Base-by-base conservation (phyloP, 2,888 invertebrate species). In the Saturnia japonica region DNA sequence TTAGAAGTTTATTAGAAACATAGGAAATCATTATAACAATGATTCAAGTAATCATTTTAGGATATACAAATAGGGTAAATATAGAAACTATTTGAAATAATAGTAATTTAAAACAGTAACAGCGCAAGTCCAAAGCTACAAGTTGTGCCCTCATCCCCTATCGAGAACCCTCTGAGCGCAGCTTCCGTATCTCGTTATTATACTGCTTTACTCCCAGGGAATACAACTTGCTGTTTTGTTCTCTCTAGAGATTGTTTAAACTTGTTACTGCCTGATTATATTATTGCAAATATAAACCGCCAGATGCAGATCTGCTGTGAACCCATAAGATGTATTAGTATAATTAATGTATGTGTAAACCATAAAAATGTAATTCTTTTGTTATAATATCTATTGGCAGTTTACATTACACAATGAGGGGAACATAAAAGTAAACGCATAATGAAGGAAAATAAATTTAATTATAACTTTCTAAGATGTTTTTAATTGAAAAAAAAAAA, bases 181-280 rank as follows among this genome's bases (percentile, higher is more conserved):
- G 77, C 77, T 81, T 78, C 77, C 80, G 81, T 78, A 80, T 80
- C 80, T 83, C 80, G 83, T 89, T 87, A 86, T 82, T 84, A 86
- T 87, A 82, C 83, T 90, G 90, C 90, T 90, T 86, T 86, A 77
- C 82, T 83, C 85, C 76, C 74, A 75, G 82, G 87, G 82, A 82
- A 79, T 79, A 82, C 81, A 79, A 69, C 34, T 69, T 69, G 64
- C 60, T 67, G 69, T 71, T 69, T 71, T 67, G 71, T 71, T 71
- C 19, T 64, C 42, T 60, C 60, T 34, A 25, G 43, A 67, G 67
- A 40, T 43, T 28, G 25, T 60, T 25, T 8, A 42, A 45, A 54
- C 40, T n/a, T 25, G 57, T n/a, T 25, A 43, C 25, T 7, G 40
- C 25, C 57, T 60, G 14, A 25, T 60, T 60, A 60, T 60, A 60